phyloP scores from a whole-genome alignment of 1,140 invertebrate genomes.

The Cryptotermes secundus region DNA sequence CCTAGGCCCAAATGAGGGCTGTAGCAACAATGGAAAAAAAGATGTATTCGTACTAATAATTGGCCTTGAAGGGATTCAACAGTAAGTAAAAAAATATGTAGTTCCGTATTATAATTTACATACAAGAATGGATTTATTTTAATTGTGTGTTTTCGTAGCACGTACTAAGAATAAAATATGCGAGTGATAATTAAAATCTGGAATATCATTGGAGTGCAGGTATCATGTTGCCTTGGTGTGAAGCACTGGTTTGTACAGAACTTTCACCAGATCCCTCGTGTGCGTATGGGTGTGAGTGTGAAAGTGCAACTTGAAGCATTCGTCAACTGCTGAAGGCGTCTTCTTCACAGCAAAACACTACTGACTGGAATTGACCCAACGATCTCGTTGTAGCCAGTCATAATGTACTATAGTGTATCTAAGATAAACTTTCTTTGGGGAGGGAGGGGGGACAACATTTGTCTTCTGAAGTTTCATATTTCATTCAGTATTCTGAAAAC shows the following conservation, averaged over 20 bases:
- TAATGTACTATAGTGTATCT: neutral
- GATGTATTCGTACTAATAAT: too few relatives aligned
- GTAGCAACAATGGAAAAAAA: too few relatives aligned
- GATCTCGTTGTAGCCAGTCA: neutral
- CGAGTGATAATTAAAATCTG: neutral
- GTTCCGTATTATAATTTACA: too few relatives aligned
- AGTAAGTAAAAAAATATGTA: too few relatives aligned
- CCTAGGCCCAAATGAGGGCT: too few relatives aligned
- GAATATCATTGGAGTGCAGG: too few relatives aligned
- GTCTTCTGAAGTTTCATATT: neutral
- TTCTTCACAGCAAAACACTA: neutral
- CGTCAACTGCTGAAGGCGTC: neutral
- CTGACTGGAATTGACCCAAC: neutral
- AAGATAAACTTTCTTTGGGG: neutral
- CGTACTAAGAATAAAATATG: neutral
- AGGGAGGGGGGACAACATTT: neutral
- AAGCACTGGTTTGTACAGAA: constrained; percentile 11
- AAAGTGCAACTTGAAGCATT: neutral
- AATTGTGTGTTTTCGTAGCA: too few relatives aligned
- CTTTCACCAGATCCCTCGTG: neutral
- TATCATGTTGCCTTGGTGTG: neutral
- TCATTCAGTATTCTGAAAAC: neutral
- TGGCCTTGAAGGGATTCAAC: too few relatives aligned
- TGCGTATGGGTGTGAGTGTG: neutral
- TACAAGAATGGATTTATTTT: neutral